Percentiles rank a stretch among this genome's conserved stretches.
Evolutionary conservation across 2,113 vertebrate genomes (phyloP).

Genomic region (Epinephelus lanceolatus): DNA sequence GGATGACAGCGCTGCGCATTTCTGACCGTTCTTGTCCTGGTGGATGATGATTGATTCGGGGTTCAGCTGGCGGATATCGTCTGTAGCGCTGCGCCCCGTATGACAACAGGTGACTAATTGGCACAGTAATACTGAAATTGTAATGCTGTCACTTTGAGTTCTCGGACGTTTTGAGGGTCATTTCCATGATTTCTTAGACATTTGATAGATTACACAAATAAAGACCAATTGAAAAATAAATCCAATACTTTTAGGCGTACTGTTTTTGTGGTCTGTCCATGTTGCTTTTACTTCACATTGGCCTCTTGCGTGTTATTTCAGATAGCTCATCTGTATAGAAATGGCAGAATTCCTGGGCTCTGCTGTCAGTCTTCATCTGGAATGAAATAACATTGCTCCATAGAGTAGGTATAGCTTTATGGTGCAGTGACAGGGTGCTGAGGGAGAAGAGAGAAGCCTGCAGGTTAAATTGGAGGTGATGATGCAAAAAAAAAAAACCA

Average conservation of each 20-base stretch:
- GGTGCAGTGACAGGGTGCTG: neutral
- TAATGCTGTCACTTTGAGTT: neutral
- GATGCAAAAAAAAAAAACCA: neutral
- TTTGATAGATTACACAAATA: too few relatives aligned
- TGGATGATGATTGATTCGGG: too few relatives aligned
- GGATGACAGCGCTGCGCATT: too few relatives aligned
- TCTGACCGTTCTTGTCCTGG: too few relatives aligned
- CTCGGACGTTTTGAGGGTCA: neutral
- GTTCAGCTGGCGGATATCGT: too few relatives aligned
- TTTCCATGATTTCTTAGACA: neutral
- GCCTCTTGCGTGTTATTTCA: neutral
- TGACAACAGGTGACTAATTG: too few relatives aligned
- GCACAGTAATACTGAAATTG: too few relatives aligned
- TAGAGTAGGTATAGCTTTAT: neutral
- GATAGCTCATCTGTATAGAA: neutral
- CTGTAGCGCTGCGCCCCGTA: too few relatives aligned
- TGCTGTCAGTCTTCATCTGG: slow-evolving; percentile 26
- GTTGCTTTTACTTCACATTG: neutral
- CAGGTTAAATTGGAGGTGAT: neutral
- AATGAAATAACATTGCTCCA: neutral
- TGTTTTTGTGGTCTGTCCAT: neutral
- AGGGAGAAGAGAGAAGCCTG: neutral
- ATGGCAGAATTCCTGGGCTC: slow-evolving; percentile 7
- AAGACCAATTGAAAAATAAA: neutral
- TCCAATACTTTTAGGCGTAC: neutral